phyloP scores from a whole-genome alignment of 2,113 vertebrate species.

The Sinocyclocheilus anshuiensis region DNA sequence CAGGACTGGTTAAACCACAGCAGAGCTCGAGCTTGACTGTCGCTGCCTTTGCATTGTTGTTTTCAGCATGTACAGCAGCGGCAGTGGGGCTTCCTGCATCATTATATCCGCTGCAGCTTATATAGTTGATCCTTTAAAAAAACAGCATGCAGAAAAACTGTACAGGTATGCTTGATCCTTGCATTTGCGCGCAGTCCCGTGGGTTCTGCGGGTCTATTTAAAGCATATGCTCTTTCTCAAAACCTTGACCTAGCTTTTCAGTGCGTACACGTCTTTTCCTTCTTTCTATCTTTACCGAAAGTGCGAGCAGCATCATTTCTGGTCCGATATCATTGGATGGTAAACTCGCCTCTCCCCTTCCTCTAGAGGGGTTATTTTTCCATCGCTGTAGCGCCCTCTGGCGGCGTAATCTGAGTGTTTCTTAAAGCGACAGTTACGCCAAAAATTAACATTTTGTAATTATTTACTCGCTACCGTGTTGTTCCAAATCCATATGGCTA shows the following conservation, averaged over 20 bases:
- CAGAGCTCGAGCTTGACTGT: neutral
- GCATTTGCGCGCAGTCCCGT: neutral
- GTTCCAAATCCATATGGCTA: neutral
- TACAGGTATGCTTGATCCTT: conserved; percentile 13
- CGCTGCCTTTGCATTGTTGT: neutral
- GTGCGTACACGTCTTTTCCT: conserved; percentile 6
- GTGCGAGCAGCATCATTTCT: conserved; percentile 29
- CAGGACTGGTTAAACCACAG: conserved; percentile 26
- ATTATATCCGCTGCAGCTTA: conserved; percentile 1
- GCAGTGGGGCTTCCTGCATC: neutral
- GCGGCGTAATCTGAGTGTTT: neutral
- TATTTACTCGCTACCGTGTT: neutral
- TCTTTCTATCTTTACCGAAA: conserved; percentile 27
- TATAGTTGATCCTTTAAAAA: neutral
- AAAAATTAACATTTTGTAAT: neutral
- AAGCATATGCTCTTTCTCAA: conserved; percentile 12
- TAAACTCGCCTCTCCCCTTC: conserved; percentile 11
- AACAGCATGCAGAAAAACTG: neutral
- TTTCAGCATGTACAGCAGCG: neutral
- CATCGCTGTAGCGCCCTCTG: conserved; percentile 7
- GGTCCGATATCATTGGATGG: conserved; percentile 19
- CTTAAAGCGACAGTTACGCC: neutral
- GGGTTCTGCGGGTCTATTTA: conserved; percentile 11
- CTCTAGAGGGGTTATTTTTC: neutral
- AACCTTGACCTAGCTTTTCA: conserved; percentile 32